Evolutionary conservation across 2,113 vertebrate species (phyloP).

Genomic region (Megaceryle torquata): DNA sequence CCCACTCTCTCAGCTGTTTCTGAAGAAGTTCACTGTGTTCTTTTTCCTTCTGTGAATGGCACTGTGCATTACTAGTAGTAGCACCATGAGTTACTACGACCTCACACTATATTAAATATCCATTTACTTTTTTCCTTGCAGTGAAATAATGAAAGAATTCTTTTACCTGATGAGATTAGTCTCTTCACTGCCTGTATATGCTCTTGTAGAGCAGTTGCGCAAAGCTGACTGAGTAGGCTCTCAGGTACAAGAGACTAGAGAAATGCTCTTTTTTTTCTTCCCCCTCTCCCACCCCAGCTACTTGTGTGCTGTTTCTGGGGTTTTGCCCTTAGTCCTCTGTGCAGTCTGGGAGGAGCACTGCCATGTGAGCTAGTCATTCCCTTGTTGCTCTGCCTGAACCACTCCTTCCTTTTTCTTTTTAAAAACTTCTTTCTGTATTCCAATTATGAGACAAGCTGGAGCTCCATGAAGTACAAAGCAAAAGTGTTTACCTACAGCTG

Average conservation of each 20-base stretch:
- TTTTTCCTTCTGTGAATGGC: conserved; percentile 34
- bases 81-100: conserved; percentile 38
- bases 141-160: not conserved
- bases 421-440: not conserved
- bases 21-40: conserved; percentile 34
- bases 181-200: not conserved
- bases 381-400: not conserved
- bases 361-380: not conserved
- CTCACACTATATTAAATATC: not conserved
- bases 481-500: not conserved
- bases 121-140: not conserved
- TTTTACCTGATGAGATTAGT: not conserved
- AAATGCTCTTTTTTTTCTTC: not conserved
- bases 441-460: not conserved
- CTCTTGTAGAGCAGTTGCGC: not conserved
- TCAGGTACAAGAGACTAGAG: not conserved
- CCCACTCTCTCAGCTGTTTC: conserved; percentile 47
- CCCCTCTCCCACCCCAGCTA: not conserved
- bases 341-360: not conserved
- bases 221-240: not conserved
- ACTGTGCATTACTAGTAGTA: conserved; percentile 25
- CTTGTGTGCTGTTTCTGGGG: not conserved
- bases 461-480: not conserved
- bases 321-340: not conserved
- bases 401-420: not conserved